A percentile compares a stretch with the other conserved stretches of the same genome.
phyloP scores from a whole-genome alignment of 2,888 invertebrate species.

The Abrostola tripartita region DNA sequence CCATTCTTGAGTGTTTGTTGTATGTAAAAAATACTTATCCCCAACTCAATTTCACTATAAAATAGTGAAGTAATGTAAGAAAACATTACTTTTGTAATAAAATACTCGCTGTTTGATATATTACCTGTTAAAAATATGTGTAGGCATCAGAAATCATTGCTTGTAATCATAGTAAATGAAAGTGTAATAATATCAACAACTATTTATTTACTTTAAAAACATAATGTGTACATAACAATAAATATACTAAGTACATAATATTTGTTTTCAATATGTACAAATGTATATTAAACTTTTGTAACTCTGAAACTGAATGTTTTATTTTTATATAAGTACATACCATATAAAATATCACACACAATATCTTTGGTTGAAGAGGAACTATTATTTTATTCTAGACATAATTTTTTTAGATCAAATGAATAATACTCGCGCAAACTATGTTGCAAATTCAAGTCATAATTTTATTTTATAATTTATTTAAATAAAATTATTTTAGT shows the following conservation, averaged over 20 bases:
- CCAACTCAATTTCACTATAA: slow-evolving; percentile 65
- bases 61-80: slow-evolving; percentile 65
- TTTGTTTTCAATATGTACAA: slow-evolving; percentile 82
- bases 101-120: slow-evolving; percentile 72
- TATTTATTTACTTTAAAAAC: slow-evolving; percentile 82
- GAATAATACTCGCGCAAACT: neutral
- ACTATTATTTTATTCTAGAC: slow-evolving; percentile 15
- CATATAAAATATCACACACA: slow-evolving; percentile 13
- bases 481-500: neutral
- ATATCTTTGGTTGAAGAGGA: slow-evolving; percentile 58
- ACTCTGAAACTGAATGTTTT: slow-evolving; percentile 53
- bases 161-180: slow-evolving; percentile 62
- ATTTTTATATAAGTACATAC: slow-evolving; percentile 41
- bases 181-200: slow-evolving; percentile 76
- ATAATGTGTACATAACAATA: slow-evolving; percentile 81
- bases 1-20: slow-evolving; percentile 16
- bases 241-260: slow-evolving; percentile 79
- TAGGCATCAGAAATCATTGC: slow-evolving; percentile 42
- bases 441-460: slow-evolving; percentile 2
- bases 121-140: slow-evolving; percentile 52
- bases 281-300: slow-evolving; percentile 82
- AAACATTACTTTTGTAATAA: slow-evolving; percentile 54
- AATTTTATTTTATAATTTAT: neutral
- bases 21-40: slow-evolving; percentile 29
- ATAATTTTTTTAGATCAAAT: neutral